Conservation (phyloP, 2,888 invertebrate species). For the Drosophila differens region DNA sequence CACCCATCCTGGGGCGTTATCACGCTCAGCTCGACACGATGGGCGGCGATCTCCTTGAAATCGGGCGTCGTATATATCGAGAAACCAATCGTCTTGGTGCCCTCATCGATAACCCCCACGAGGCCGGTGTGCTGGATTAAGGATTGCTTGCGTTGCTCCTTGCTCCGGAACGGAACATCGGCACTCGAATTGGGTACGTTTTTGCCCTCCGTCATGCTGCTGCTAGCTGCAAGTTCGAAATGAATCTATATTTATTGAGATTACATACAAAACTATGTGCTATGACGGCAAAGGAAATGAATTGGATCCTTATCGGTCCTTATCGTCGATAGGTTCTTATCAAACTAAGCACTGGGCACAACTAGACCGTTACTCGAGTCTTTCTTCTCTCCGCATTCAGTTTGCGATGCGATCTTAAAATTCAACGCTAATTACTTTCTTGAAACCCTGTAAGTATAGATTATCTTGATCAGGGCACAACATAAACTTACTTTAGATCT, state of each 20-base stretch:
- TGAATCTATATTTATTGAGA: not conserved
- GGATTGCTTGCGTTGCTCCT: slow-evolving; percentile 73
- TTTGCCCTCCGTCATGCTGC: slow-evolving; percentile 76
- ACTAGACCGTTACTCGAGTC: slow-evolving; percentile 4
- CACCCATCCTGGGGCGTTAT: slow-evolving; percentile 95
- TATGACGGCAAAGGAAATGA: slow-evolving; percentile 10
- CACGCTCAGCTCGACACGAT: slow-evolving; percentile 93
- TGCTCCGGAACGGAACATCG: slow-evolving; percentile 77
- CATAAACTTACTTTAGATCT: not conserved
- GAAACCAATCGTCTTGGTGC: slow-evolving; percentile 96
- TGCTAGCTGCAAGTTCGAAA: not conserved
- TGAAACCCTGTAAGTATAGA: not conserved
- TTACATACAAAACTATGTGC: not conserved
- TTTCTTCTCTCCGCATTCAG: not conserved
- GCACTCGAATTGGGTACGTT: slow-evolving; percentile 73
- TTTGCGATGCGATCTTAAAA: not conserved
- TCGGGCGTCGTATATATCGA: slow-evolving; percentile 91
- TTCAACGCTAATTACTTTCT: not conserved
- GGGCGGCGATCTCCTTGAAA: slow-evolving; percentile 91
- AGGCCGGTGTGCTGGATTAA: slow-evolving; percentile 84
- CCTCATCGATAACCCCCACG: slow-evolving; percentile 97
- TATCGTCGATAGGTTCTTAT: slow-evolving; percentile 19
- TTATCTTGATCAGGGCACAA: not conserved
- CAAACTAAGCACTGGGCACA: not conserved
- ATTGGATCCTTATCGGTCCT: slow-evolving; percentile 17